These are phyloP conservation scores for Macrobrachium nipponense DNA, from an alignment of 1,140 invertebrate genomes.

Conservation along the genomic window DNA sequence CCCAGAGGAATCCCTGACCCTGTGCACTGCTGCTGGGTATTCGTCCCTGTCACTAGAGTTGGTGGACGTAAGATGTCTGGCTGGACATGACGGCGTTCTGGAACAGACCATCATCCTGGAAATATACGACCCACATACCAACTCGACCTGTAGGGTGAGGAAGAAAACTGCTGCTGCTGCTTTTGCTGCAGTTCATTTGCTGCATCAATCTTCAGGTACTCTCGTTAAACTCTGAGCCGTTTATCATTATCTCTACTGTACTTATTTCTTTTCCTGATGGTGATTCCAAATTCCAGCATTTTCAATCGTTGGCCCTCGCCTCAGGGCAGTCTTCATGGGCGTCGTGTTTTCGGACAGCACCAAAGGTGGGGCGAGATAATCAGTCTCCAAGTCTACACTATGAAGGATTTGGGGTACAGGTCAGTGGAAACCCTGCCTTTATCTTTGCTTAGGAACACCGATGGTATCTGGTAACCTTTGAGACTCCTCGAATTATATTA, in stretches of 20 bases:
- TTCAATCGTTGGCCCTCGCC: slow-evolving; percentile 66
- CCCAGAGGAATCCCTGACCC: slow-evolving; percentile 83
- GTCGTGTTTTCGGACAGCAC: slow-evolving; percentile 86
- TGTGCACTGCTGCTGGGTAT: slow-evolving; percentile 84
- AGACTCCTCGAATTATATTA: too few species aligned
- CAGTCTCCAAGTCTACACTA: slow-evolving; percentile 85
- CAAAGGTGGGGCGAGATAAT: slow-evolving; percentile 80
- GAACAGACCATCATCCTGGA: slow-evolving; percentile 71
- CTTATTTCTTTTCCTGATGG: background rate
- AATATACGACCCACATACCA: slow-evolving; percentile 41
- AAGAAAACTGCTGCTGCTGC: background rate
- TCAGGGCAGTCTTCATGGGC: slow-evolving; percentile 80
- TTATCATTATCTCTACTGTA: too few species aligned
- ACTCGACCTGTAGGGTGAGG: slow-evolving; percentile 16
- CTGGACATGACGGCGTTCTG: slow-evolving; percentile 86
- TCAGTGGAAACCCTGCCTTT: background rate
- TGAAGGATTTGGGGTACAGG: background rate
- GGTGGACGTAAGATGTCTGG: slow-evolving; percentile 84
- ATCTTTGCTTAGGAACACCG: background rate
- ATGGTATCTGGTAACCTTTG: too few species aligned
- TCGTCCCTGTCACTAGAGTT: slow-evolving; percentile 85
- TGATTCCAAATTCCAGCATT: slow-evolving; percentile 38
- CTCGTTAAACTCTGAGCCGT: too few species aligned
- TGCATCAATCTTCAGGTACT: background rate
- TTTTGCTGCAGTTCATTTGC: too few species aligned